phyloP scores from a whole-genome alignment of 2,797 vertebrate genomes.

The Stomatorhinus walkeri region DNA sequence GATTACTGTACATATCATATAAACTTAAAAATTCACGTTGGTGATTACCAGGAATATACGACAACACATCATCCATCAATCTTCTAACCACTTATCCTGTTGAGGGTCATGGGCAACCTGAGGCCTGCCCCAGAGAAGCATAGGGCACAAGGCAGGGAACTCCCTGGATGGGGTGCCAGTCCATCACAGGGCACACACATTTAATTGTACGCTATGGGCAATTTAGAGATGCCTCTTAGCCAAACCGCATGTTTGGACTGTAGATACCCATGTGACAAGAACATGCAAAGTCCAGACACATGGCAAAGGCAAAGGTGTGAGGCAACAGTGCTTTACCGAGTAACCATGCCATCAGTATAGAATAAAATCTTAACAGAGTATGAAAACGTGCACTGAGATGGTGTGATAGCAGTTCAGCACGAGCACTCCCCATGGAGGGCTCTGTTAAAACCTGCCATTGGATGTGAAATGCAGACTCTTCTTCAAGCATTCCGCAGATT shows the following conservation, averaged over 20 bases:
- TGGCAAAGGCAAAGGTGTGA: background rate
- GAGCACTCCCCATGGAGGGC: background rate
- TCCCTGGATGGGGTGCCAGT: background rate
- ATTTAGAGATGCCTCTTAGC: background rate
- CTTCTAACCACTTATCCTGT: background rate
- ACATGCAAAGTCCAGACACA: background rate
- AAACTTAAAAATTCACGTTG: background rate
- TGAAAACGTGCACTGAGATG: background rate
- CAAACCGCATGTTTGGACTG: background rate
- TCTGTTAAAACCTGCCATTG: background rate
- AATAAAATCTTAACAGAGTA: background rate
- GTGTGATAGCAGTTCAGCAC: background rate
- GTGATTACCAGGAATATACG: background rate
- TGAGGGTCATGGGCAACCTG: background rate
- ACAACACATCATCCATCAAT: background rate
- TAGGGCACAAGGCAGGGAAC: background rate
- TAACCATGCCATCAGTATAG: background rate
- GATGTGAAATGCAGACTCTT: background rate
- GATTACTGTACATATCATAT: background rate
- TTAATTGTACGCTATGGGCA: background rate
- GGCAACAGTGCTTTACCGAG: background rate
- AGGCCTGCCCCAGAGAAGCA: background rate
- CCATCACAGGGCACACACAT: background rate
- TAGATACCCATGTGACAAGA: background rate
- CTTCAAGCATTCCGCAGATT: background rate